A percentile compares a stretch with the other conserved stretches of the same genome.
These are phyloP conservation scores for Phyllostomus discolor DNA, from an alignment of 2,113 vertebrate species.

Conservation along the genomic window DNA sequence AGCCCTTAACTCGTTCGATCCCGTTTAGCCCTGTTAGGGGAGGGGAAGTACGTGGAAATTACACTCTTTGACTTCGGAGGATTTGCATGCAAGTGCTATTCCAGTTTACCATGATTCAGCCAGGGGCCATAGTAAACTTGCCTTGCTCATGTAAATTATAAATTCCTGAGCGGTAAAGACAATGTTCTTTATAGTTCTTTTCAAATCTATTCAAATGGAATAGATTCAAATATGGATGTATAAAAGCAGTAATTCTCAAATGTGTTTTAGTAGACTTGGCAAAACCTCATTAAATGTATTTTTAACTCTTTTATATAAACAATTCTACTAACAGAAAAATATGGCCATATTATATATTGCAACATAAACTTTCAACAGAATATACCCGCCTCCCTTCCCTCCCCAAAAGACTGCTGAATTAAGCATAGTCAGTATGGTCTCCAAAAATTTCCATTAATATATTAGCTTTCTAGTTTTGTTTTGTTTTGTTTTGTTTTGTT, in stretches of 20 bases:
- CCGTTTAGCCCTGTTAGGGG: background rate
- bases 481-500: background rate
- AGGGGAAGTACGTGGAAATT: background rate
- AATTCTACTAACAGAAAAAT: slow-evolving; percentile 31
- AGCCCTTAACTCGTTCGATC: background rate
- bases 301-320: slow-evolving; percentile 10
- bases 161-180: background rate
- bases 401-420: background rate
- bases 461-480: background rate
- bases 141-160: background rate
- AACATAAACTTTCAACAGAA: background rate
- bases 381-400: background rate
- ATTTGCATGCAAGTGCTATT: background rate
- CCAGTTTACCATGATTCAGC: background rate
- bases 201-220: slow-evolving; percentile 17
- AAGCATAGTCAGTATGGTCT: background rate
- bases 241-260: background rate
- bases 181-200: background rate
- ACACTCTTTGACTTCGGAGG: background rate
- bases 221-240: background rate
- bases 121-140: background rate
- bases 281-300: slow-evolving; percentile 23
- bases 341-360: background rate
- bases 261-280: background rate
- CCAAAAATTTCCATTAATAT: background rate